Evolutionary conservation across 2,113 vertebrate genomes (phyloP).

Genomic region (Holacanthus passer): DNA sequence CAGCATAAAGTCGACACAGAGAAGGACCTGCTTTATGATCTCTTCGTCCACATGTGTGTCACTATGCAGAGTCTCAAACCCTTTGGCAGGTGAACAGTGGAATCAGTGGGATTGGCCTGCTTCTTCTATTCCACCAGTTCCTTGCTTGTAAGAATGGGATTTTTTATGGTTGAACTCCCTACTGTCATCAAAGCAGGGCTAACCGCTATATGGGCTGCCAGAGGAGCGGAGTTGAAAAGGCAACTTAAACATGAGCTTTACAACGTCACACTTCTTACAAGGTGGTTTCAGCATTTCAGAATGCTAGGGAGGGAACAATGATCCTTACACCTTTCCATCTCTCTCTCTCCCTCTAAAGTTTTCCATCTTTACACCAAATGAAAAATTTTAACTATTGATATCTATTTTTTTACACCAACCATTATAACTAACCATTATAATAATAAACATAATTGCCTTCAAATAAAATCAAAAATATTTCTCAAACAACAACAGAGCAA

Average conservation of each 20-base stretch:
- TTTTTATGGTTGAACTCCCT: conserved; percentile 69
- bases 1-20: conserved; percentile 58
- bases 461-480: neutral
- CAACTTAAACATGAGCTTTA: conserved; percentile 55
- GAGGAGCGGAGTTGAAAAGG: conserved; percentile 55
- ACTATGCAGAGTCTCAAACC: conserved; percentile 46
- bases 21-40: conserved; percentile 65
- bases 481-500: neutral
- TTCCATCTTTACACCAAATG: neutral
- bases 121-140: conserved; percentile 58
- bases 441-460: neutral
- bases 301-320: conserved; percentile 40
- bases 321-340: conserved; percentile 9
- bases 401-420: too few relatives aligned
- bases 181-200: conserved; percentile 67
- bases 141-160: conserved; percentile 47
- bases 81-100: conserved; percentile 67
- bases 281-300: conserved; percentile 49
- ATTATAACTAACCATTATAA: too few relatives aligned
- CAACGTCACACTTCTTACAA: conserved; percentile 36
- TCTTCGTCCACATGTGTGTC: conserved; percentile 54
- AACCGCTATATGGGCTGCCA: conserved; percentile 53
- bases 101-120: conserved; percentile 45
- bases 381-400: too few relatives aligned
- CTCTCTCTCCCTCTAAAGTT: conserved; percentile 1